phyloP scores from a whole-genome alignment of 1,140 invertebrate genomes.

The Drosophila tristis region DNA sequence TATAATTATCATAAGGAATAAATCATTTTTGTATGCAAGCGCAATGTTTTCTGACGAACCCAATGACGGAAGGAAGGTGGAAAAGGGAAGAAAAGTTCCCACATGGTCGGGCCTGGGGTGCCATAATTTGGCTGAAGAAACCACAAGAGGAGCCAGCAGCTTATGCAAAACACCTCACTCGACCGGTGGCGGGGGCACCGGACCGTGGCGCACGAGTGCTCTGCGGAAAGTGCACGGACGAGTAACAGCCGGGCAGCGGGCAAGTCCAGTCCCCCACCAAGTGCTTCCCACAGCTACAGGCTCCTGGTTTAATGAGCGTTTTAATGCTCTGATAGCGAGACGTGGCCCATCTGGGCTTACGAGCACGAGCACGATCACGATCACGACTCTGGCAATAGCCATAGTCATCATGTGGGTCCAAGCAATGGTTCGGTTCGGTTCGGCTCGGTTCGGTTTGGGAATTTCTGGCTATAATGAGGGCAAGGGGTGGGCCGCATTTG shows the following conservation, averaged over 20 bases:
- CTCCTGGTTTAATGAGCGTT: constrained; percentile 66
- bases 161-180: constrained; percentile 59
- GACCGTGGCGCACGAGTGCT: constrained; percentile 47
- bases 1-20: constrained; percentile 25
- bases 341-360: constrained; percentile 5
- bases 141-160: constrained; percentile 57
- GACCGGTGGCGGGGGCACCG: constrained; percentile 26
- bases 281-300: constrained; percentile 36
- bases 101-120: background rate
- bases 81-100: too few species aligned
- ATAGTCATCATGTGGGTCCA: background rate
- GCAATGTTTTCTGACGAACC: background rate
- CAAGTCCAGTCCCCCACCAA: constrained; percentile 2
- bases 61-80: background rate
- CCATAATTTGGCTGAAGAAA: constrained; percentile 44
- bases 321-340: constrained; percentile 70
- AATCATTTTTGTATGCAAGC: constrained; percentile 42
- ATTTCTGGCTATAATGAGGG: too few species aligned
- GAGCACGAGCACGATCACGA: constrained; percentile 1
- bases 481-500: too few species aligned
- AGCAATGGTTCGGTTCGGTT: too few species aligned
- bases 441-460: too few species aligned
- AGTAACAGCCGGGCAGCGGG: background rate
- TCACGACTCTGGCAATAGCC: background rate
- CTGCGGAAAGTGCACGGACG: background rate